These are phyloP conservation scores for Knipowitschia caucasica DNA, from an alignment of 2,797 vertebrate genomes.

Conservation along the genomic window DNA sequence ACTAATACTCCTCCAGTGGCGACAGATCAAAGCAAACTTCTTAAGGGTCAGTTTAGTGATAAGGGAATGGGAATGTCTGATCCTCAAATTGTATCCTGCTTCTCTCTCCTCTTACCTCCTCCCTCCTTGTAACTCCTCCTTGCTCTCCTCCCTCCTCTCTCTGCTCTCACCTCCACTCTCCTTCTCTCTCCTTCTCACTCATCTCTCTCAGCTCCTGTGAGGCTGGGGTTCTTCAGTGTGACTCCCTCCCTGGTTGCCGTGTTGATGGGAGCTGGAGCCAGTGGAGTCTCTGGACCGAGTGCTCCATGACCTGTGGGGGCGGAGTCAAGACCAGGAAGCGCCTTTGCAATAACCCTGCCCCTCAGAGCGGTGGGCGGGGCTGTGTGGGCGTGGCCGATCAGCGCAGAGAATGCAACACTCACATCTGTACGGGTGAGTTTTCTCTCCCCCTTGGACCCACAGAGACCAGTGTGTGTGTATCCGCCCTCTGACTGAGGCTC, in stretches of 20 bases:
- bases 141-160: not conserved
- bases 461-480: too few relatives aligned
- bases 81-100: too few relatives aligned
- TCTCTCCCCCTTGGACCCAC: too few relatives aligned
- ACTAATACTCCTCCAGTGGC: too few relatives aligned
- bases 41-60: too few relatives aligned
- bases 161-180: constrained; percentile 72
- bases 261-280: constrained; percentile 76
- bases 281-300: constrained; percentile 74
- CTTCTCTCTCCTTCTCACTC: not conserved
- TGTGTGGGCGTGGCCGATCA: constrained; percentile 71
- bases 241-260: constrained; percentile 72
- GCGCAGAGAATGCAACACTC: constrained; percentile 66
- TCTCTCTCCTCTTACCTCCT: too few relatives aligned
- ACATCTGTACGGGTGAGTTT: constrained; percentile 71
- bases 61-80: too few relatives aligned
- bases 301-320: constrained; percentile 69
- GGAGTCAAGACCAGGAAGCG: constrained; percentile 69
- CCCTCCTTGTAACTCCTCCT: too few relatives aligned
- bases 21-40: too few relatives aligned
- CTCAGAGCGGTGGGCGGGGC: constrained; percentile 74
- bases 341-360: constrained; percentile 74
- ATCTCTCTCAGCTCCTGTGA: constrained; percentile 75
- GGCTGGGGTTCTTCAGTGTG: constrained; percentile 76
- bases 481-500: too few relatives aligned